phyloP scores from a whole-genome alignment of 2,797 vertebrate species.

The Semotilus atromaculatus region DNA sequence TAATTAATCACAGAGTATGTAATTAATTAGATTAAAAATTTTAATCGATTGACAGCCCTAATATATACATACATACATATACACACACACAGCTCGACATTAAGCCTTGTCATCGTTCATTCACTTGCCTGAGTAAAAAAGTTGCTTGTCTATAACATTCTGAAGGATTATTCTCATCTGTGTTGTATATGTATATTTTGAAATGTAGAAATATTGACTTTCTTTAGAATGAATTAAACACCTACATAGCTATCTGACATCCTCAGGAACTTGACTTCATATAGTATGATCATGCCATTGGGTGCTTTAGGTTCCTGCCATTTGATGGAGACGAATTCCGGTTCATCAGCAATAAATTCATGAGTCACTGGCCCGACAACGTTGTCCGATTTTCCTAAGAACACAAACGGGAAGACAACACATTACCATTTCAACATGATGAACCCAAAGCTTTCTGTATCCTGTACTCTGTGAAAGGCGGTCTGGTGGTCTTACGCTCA shows the following conservation, averaged over 20 bases:
- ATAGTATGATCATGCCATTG: constrained; percentile 94
- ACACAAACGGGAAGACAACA: neutral
- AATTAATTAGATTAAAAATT: no score
- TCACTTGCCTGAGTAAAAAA: no score
- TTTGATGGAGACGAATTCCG: constrained; percentile 81
- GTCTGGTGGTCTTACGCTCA: constrained; percentile 77
- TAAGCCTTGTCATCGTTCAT: no score
- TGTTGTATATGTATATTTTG: neutral
- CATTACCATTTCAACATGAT: neutral
- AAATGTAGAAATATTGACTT: neutral
- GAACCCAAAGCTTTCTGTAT: neutral
- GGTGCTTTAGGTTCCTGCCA: constrained; percentile 91
- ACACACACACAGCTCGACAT: no score
- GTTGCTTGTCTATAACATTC: no score
- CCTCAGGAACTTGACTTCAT: constrained; percentile 91
- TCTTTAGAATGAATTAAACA: constrained; percentile 4
- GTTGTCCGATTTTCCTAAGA: constrained; percentile 90
- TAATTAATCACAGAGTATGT: no score
- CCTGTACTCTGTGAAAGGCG: no score
- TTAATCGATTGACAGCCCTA: no score
- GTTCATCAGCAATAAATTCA: constrained; percentile 83
- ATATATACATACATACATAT: no score
- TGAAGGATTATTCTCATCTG: no score
- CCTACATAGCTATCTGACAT: constrained; percentile 90
- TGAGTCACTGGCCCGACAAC: constrained; percentile 84